Percentiles rank a stretch among this genome's conserved stretches.
phyloP scores from a whole-genome alignment of 2,888 invertebrate species.

The Cryptocephalus primarius region DNA sequence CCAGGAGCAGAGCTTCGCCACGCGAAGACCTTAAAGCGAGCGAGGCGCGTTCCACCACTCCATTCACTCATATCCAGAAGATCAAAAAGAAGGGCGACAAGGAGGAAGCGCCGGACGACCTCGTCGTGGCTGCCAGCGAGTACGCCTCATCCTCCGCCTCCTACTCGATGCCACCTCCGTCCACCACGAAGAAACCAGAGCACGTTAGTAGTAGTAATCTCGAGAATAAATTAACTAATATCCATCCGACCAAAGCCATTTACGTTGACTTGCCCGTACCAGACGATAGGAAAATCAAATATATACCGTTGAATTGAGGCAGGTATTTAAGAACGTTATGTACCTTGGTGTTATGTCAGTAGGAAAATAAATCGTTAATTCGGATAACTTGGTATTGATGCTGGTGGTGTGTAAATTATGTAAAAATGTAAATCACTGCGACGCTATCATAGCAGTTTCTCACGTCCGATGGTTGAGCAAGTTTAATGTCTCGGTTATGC shows the following conservation, averaged over 20 bases:
- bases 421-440: no score
- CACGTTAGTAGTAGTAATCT: slow-evolving; percentile 13
- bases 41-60: slow-evolving; percentile 17
- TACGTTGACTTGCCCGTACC: slow-evolving; percentile 35
- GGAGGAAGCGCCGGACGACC: background rate
- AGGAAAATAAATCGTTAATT: no score
- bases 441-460: no score
- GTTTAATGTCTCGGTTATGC: no score
- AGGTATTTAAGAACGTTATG: no score
- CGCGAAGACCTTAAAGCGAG: background rate
- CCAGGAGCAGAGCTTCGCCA: slow-evolving; percentile 4
- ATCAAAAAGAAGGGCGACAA: slow-evolving; percentile 22
- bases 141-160: background rate
- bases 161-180: slow-evolving; percentile 2
- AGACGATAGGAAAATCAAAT: slow-evolving; percentile 25
- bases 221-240: slow-evolving; percentile 11
- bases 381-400: no score
- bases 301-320: slow-evolving; percentile 27
- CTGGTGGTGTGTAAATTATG: no score
- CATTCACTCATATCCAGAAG: slow-evolving; percentile 32
- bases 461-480: no score
- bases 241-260: slow-evolving; percentile 22
- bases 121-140: background rate
- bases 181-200: slow-evolving; percentile 8
- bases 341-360: no score